Percentiles rank a stretch among this genome's conserved stretches.
These are phyloP conservation scores for Metopolophium dirhodum DNA, from an alignment of 1,140 invertebrate genomes.

Conservation along the genomic window DNA sequence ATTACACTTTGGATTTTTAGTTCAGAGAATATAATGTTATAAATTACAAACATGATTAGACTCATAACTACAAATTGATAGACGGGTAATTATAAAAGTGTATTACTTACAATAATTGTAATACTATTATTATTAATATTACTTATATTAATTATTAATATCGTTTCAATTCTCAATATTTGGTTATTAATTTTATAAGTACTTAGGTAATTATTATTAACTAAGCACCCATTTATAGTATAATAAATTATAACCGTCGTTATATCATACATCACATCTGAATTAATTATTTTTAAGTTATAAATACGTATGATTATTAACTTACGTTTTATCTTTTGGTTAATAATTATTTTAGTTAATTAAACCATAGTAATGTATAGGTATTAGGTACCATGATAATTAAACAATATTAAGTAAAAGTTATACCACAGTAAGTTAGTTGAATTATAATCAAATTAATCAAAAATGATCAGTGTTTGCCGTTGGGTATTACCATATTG, in stretches of 20 bases:
- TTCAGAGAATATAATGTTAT: neutral
- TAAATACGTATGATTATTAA: no score
- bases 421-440: neutral
- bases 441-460: no score
- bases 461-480: no score
- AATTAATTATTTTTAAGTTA: neutral
- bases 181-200: neutral
- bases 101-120: no score
- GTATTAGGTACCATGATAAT: neutral
- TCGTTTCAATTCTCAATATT: neutral
- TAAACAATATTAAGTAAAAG: neutral
- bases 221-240: neutral
- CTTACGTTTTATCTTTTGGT: neutral
- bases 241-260: no score
- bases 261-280: neutral
- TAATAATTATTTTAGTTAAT: neutral
- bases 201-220: neutral
- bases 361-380: neutral
- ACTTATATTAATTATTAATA: no score
- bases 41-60: neutral
- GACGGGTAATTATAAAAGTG: neutral
- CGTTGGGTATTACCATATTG: no score
- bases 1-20: neutral
- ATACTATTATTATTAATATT: no score
- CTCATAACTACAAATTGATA: no score